Evolutionary conservation across 2,113 vertebrate genomes (phyloP), one percentile per base, ranked within the genome.

Genomic region (Myocastor coypus): DNA sequence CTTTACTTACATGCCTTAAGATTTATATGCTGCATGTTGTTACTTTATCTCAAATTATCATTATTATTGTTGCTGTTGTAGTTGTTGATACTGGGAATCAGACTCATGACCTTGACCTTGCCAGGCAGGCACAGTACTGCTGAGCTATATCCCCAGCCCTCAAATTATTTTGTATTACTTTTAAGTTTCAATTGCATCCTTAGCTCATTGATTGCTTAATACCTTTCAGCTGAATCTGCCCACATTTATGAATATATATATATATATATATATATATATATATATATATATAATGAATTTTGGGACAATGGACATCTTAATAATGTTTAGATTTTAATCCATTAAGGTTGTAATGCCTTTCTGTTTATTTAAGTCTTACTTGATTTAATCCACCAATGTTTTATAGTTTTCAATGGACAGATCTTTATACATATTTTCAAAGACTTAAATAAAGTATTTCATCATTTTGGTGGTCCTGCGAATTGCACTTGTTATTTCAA

Each of bases 101-200:
- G 16, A 55, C 55, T 55, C 55, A 55, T 16, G 16, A 16, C 55
- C 55, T 0, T 16, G 55, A 3, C 3, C 55, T 55, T 55, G 13
- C 55, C 14, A 55, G 55, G 55, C 55, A 55, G 55, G 55, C 12
- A 55, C 55, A 16, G 13, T 55, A 55, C 55, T 4, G 3, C 55
- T 55, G 55, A 55, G 55, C 55, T 55, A 55, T 16, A 55, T 55
- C 55, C 55, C 55, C 16, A 14, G 16, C 55, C 55, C 46, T 80
- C 73, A 77, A 77, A 77, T 77, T 77, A 77, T 30, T 90, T 96
- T 83, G 37, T 86, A 78, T 55, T 93, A 75, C 85, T 83, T 83
- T 66, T 4, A 75, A 42, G 42, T 75, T 73, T 22, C 40, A 26
- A 59, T 77, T 82, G 91, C 75, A 75, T 83, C 61, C 69, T 87